Evolutionary conservation across 2,888 invertebrate species (phyloP), one percentile per base, ranked within the genome.

Genomic region (Labia minor): DNA sequence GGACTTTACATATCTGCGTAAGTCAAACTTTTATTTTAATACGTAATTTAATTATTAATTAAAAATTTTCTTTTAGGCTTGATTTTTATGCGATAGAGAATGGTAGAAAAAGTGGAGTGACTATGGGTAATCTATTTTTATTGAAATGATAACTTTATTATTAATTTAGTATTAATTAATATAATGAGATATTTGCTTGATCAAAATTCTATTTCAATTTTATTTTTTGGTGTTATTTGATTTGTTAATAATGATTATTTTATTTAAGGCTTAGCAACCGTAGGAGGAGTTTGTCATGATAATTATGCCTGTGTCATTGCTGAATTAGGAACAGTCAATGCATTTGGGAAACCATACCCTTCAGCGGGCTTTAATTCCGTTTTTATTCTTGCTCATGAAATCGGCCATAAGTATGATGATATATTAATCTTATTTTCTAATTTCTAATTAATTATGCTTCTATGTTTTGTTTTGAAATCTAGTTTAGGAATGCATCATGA

Each of bases 341-440:
- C 82, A 62, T 83, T 86, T 72, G 89, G 89, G 63, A 85, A 88
- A 70, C 89, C 90, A 1, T 90, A 89, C 77, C 90, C 90, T 2
- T 90, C 90, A 37, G 88, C 90, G 20, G 90, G 90, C n/a, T 89
- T 90, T 76, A 88, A 88, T 18, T 89, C 90, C 65, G 87, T 90
- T 73, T 90, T 88, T 77, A 87, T 90, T 74, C 82, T 89, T 70
- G 90, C 90, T 0, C 90, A 90, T 76, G 91, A 90, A 81, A 89
- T 91, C 69, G 90, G 90, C 70, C 90, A 78, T 71, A 90, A 89
- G 89, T 90, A 82, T 79, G 82, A 63, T 49, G 14, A n/a, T 67
- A 62, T 66, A 21, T 19, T 21, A 11, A 63, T 26, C 20, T 63
- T 63, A 10, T n/a, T 33, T 61, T n/a, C 67, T n/a, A 64, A 49